Base-by-base conservation (phyloP, 1,140 invertebrate species). In the Drosophila auraria region DNA sequence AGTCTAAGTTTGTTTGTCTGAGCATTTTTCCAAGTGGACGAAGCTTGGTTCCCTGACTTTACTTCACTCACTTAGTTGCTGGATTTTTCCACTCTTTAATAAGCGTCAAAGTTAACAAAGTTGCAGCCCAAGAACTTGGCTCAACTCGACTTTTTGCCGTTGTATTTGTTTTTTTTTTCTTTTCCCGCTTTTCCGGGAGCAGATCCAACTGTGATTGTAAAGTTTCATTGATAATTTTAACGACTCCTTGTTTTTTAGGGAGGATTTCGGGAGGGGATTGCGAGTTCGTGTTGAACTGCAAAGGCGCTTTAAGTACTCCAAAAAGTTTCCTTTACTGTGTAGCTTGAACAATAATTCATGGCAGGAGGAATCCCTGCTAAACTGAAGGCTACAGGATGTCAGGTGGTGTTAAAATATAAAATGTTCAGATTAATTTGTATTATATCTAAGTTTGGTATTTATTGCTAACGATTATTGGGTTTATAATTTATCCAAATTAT, bases 211-310 rank as follows among this genome's bases (percentile, higher is more conserved):
- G 74, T 84, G 82, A 84, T 87, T 87, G 84, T 89, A 87, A 87
- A 87, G 78, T 87, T 87, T 87, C 81, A 89, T 87, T 87, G 84
- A 87, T 87, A 89, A 87, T 89, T 87, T 89, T 89, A 87, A 89
- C 84, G 82, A 87, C 73, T 71, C 72, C 61, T 64, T 62, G 73
- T 47, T 71, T 64, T 59, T 33, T 63, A 44, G 42, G 20, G 50
- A 20, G 64, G 30, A 53, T 47, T 56, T 38, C 17, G 17, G 51
- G 1, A 7, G 30, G 50, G 17, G 15, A 9, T 25, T 12, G 30
- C n/a, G 44, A 54, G 49, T 73, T 70, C 40, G 61, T 64, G 72
- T 63, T 58, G 76, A 80, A 51, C 75, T 80, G 63, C 76, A 83
- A 87, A 87, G 83, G 44, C 77, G 68, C 77, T 78, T 83, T 83